Conservation (phyloP, 2,797 vertebrate genomes). For the Mus minutoides region DNA sequence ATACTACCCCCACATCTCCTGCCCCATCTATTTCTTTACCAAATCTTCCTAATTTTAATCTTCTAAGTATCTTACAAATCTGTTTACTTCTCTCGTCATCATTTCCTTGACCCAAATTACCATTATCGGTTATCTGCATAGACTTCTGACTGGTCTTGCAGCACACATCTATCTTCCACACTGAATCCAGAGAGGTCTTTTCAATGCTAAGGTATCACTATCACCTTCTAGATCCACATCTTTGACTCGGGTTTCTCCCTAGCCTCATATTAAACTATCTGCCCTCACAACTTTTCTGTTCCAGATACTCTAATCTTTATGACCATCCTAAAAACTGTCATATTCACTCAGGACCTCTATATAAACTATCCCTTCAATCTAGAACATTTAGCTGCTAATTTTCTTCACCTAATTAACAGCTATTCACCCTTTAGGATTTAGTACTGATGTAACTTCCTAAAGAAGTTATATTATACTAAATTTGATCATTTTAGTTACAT, state of each 20-base stretch:
- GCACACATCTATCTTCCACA: neutral
- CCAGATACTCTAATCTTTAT: neutral
- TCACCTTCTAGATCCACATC: slow-evolving; percentile 7
- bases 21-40: neutral
- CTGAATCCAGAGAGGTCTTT: neutral
- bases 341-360: neutral
- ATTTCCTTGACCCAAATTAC: neutral
- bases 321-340: neutral
- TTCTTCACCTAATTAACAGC: neutral
- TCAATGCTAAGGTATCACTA: neutral
- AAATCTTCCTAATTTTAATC: slow-evolving; percentile 21
- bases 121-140: neutral
- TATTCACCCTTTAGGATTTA: neutral
- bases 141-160: neutral
- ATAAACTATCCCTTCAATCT: neutral
- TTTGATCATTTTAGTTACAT: neutral
- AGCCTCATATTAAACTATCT: neutral
- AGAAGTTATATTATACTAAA: slow-evolving; percentile 27
- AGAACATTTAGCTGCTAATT: neutral
- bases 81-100: slow-evolving; percentile 11
- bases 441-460: neutral
- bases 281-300: neutral
- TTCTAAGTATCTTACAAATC: slow-evolving; percentile 14
- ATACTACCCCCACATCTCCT: neutral
- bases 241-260: neutral